Conservation (phyloP, 1,140 invertebrate genomes). For the Listronotus bonariensis region DNA sequence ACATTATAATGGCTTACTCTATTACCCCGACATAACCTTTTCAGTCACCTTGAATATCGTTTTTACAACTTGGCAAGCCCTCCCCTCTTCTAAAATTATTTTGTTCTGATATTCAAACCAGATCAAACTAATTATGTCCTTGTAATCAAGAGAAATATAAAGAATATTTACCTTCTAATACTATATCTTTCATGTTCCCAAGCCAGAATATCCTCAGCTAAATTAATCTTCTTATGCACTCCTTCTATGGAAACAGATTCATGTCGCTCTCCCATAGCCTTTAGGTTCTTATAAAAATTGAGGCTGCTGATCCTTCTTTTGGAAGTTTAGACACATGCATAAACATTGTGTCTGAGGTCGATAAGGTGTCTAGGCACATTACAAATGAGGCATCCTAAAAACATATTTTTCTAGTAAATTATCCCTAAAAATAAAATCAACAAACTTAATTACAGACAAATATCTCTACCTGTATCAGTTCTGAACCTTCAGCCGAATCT, state of each 20-base stretch:
- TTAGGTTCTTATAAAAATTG: slow-evolving; percentile 73
- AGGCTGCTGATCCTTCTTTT: slow-evolving; percentile 78
- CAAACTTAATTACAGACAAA: no score
- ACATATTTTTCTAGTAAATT: slow-evolving; percentile 20
- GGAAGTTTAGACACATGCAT: slow-evolving; percentile 97
- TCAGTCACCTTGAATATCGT: no score
- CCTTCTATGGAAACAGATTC: slow-evolving; percentile 70
- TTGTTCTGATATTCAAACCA: no score
- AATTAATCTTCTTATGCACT: slow-evolving; percentile 96
- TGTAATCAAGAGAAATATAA: no score
- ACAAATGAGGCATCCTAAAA: slow-evolving; percentile 85
- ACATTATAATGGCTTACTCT: no score
- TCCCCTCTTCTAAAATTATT: no score
- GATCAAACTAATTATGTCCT: no score
- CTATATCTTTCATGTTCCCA: slow-evolving; percentile 99
- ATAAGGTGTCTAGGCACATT: slow-evolving; percentile 88
- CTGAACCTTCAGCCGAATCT: slow-evolving; percentile 72
- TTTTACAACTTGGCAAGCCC: no score
- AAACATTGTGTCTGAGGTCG: slow-evolving; percentile 69
- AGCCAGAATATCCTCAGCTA: slow-evolving; percentile 84
- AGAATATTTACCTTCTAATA: slow-evolving; percentile 69
- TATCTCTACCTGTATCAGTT: slow-evolving; percentile 68
- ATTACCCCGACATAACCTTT: no score
- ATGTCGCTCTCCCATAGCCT: slow-evolving; percentile 61
- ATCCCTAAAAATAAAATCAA: no score